Percentiles rank a stretch among this genome's conserved stretches.
Conservation (phyloP, 2,797 vertebrate genomes). For the Pseudochaenichthys georgianus region DNA sequence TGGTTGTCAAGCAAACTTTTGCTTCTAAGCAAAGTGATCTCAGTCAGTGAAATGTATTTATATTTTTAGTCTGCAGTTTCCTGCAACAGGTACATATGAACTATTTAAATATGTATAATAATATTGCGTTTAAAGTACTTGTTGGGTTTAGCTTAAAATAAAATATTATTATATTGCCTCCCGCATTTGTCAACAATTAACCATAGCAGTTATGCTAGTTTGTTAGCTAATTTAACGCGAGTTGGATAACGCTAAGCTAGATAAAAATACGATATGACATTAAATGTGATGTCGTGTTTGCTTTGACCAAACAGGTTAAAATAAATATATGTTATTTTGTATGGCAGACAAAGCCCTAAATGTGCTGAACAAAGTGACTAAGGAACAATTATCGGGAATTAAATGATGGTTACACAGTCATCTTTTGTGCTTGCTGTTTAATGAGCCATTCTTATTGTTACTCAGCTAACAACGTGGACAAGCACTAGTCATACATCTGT, state of each 20-base stretch:
- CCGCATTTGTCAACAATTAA: not conserved
- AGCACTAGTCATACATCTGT: too few species aligned
- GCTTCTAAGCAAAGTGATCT: conserved; percentile 16
- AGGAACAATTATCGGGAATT: too few species aligned
- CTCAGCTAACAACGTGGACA: too few species aligned
- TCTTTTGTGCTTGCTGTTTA: too few species aligned
- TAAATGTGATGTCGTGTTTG: too few species aligned
- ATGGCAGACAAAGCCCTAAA: too few species aligned
- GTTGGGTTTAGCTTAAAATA: not conserved
- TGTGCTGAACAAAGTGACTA: too few species aligned
- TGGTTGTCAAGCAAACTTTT: conserved; percentile 85
- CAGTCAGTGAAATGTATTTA: conserved; percentile 29
- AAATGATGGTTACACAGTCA: too few species aligned
- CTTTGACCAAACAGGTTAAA: too few species aligned
- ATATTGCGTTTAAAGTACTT: not conserved
- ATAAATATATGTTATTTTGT: too few species aligned
- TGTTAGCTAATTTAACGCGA: not conserved
- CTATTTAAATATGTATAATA: not conserved
- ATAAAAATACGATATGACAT: too few species aligned
- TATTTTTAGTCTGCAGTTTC: conserved; percentile 2
- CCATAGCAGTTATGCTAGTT: not conserved
- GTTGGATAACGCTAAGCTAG: not conserved
- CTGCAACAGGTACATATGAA: conserved; percentile 17
- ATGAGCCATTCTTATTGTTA: too few species aligned
- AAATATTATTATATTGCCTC: not conserved